Percentiles rank a stretch among this genome's conserved stretches.
phyloP scores from a whole-genome alignment of 2,888 invertebrate genomes.

The Phymatocera aterrima region DNA sequence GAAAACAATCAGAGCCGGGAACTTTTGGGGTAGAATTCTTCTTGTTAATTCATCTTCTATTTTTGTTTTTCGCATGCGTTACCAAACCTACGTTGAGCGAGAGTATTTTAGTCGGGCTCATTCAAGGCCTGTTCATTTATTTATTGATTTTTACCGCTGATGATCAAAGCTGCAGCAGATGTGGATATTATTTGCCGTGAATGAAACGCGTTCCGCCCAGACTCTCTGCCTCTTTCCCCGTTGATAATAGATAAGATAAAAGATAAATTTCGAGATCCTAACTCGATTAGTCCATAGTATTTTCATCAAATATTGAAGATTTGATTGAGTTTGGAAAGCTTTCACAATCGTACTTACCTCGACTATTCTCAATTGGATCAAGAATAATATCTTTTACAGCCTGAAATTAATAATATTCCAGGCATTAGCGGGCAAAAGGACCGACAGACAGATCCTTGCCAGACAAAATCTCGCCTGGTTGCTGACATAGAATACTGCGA shows the following conservation, averaged over 20 bases:
- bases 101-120: neutral
- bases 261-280: no score
- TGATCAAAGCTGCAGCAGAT: neutral
- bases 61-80: neutral
- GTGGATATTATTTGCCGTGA: neutral
- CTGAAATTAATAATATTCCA: conserved; percentile 51
- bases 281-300: no score
- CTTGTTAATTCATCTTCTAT: no score
- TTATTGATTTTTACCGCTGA: no score
- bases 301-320: no score
- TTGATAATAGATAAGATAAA: no score
- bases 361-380: neutral
- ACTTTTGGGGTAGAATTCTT: neutral
- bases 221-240: neutral
- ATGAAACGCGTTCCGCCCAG: neutral
- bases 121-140: neutral
- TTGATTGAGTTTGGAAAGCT: no score
- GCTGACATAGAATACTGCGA: conserved; percentile 90
- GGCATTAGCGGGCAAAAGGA: conserved; percentile 68
- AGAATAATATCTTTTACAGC: neutral
- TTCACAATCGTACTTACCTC: no score
- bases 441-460: conserved; percentile 87
- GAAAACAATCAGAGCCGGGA: neutral
- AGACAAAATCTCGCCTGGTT: conserved; percentile 85
- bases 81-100: neutral